Percentiles rank a stretch among this genome's conserved stretches.
Evolutionary conservation across 2,888 invertebrate species (phyloP).

Genomic region (Scaptomyza polygonia): DNA sequence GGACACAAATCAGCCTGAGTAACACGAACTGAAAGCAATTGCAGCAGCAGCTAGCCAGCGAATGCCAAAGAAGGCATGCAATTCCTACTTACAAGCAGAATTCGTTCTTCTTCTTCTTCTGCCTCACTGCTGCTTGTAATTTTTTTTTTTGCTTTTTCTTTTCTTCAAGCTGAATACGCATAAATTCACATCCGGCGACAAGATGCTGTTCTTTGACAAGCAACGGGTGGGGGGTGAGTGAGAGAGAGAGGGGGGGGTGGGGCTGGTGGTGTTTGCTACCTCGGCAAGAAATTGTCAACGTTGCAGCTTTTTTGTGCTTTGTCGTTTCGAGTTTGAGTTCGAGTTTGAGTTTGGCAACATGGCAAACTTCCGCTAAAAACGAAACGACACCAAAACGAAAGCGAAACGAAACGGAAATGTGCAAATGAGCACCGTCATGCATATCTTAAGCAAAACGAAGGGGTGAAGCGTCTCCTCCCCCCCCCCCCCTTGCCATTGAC

Average conservation of each 20-base stretch:
- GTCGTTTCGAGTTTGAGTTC: constrained; percentile 17
- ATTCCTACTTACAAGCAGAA: not conserved
- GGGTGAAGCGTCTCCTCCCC: not conserved
- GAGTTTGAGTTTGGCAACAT: constrained; percentile 79
- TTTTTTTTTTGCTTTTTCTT: constrained; percentile 14
- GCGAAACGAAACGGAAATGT: constrained; percentile 71
- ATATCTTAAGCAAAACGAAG: constrained; percentile 63
- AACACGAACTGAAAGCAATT: constrained; percentile 60
- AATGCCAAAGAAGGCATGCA: constrained; percentile 15
- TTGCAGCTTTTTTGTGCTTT: constrained; percentile 51
- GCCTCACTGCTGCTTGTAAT: not conserved
- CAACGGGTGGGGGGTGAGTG: not conserved
- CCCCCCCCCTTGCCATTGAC: not conserved
- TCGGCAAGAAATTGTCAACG: constrained; percentile 62
- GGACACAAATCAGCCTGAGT: constrained; percentile 68
- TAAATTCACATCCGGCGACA: constrained; percentile 79
- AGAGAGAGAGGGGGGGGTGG: no score
- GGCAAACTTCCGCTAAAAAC: constrained; percentile 69
- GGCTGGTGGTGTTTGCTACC: constrained; percentile 27
- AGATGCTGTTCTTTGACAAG: constrained; percentile 53
- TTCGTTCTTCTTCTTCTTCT: no score
- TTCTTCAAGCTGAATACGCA: constrained; percentile 71
- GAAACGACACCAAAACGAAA: constrained; percentile 51
- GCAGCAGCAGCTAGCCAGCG: constrained; percentile 31
- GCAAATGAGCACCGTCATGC: constrained; percentile 75